These are phyloP conservation scores for Acanthosepion lycidas DNA, from an alignment of 2,888 invertebrate genomes.

Conservation along the genomic window DNA sequence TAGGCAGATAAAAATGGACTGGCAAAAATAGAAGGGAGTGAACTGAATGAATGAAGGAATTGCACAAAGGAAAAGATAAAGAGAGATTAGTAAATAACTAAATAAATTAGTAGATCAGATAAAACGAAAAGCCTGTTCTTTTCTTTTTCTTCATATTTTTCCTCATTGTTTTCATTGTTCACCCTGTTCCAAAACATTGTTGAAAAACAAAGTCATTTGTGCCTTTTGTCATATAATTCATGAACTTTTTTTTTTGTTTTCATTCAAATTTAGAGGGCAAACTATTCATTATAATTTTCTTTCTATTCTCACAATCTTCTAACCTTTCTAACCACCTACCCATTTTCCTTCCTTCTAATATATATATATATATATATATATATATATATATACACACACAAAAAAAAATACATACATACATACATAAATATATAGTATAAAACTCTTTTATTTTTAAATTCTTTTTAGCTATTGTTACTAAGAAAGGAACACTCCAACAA, in stretches of 20 bases:
- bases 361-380: background rate
- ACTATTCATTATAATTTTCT: background rate
- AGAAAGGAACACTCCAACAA: constrained; percentile 2
- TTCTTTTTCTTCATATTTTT: background rate
- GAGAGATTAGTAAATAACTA: too few relatives aligned
- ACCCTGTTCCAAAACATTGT: background rate
- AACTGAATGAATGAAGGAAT: too few relatives aligned
- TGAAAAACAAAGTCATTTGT: background rate
- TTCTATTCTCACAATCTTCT: background rate
- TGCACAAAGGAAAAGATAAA: too few relatives aligned
- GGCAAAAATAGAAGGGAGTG: too few relatives aligned
- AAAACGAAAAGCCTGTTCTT: background rate
- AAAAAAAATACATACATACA: background rate
- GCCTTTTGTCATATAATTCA: background rate
- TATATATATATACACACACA: background rate
- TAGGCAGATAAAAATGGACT: too few relatives aligned
- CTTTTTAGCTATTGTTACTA: constrained; percentile 12
- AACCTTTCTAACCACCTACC: background rate
- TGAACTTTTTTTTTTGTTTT: background rate
- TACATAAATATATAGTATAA: background rate
- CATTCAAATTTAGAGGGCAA: background rate
- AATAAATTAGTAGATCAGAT: too few relatives aligned
- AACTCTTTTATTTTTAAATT: background rate
- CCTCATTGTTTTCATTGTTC: background rate
- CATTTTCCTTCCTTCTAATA: background rate